These are phyloP conservation scores for Liasis olivaceus DNA, from an alignment of 2,797 vertebrate species.

Conservation along the genomic window DNA sequence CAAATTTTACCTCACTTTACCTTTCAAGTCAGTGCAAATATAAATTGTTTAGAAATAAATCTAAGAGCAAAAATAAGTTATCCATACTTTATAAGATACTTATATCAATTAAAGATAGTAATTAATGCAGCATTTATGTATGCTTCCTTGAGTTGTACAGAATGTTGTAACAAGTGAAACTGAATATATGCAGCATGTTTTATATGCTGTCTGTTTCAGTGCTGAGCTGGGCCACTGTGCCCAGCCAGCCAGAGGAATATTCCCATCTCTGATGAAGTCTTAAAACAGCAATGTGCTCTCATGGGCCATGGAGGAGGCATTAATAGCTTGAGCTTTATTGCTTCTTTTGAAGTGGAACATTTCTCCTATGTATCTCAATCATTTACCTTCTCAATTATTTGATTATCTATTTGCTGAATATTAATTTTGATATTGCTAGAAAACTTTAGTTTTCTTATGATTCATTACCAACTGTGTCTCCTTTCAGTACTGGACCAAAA, in stretches of 20 bases:
- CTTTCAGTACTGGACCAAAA: too few relatives aligned
- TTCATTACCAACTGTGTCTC: too few relatives aligned
- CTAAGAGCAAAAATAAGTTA: neutral
- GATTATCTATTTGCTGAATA: too few relatives aligned
- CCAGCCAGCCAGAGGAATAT: neutral
- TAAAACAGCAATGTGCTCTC: too few relatives aligned
- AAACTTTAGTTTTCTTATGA: too few relatives aligned
- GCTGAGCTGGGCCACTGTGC: neutral
- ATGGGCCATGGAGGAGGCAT: too few relatives aligned
- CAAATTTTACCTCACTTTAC: too few relatives aligned
- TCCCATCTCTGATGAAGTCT: neutral
- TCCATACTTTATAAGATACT: neutral
- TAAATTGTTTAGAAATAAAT: slow-evolving; percentile 39
- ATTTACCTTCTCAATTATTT: too few relatives aligned
- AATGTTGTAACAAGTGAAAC: neutral
- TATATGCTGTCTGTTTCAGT: neutral
- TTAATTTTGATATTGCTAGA: too few relatives aligned
- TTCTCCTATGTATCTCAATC: too few relatives aligned
- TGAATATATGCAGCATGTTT: neutral
- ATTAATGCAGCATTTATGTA: neutral
- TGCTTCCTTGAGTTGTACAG: neutral
- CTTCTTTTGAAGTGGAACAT: too few relatives aligned
- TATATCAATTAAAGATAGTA: neutral
- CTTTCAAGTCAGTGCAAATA: neutral
- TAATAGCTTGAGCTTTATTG: too few relatives aligned